Evolutionary conservation across 2,113 vertebrate genomes (phyloP), one percentile per base, ranked within the genome.

Genomic region (Pithys albifrons): DNA sequence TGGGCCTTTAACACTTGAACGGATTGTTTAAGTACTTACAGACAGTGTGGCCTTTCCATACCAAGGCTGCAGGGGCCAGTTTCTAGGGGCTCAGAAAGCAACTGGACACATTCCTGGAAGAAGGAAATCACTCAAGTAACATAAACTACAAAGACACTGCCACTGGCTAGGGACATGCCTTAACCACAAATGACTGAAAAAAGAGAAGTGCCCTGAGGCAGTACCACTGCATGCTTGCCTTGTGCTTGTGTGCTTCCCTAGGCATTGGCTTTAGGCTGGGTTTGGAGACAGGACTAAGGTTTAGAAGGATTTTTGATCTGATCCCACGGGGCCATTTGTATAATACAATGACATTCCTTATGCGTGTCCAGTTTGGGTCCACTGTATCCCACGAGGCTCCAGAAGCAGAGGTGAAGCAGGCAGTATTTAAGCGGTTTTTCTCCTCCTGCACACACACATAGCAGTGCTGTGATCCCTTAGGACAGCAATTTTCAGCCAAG

Each of bases 121-220:
- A 91, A 80, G 43, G 92, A 87, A 89, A 95, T 97, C 89, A 89
- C 39, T 95, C 3, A 76, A 95, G 57, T 76, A 69, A 80, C 39
- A 57, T 84, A 89, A 92, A 93, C 86, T 95, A 95, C 91, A 97
- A 95, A 94, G 92, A 54, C 25, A 67, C 17, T 89, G 80, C 65
- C 65, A 91, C 52, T 81, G 86, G 89, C 89, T 84, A 70, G 61
- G 91, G 80, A 89, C 80, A 12, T 91, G 94, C 88, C 69, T 77
- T 39, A 58, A 79, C 85, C 91, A 71, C 82, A 91, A 45, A 89
- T 95, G 48, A 45, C 31, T 46, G 59, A 76, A 64, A 91, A 94
- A 28, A 83, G 72, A 48, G 64, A 79, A 76, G 76, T 46, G 59
- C 64, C 73, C 49, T 29, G 59, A 82, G 83, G 82, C 72, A 67